phyloP scores from a whole-genome alignment of 2,888 invertebrate genomes.

The Agrotis clavis region DNA sequence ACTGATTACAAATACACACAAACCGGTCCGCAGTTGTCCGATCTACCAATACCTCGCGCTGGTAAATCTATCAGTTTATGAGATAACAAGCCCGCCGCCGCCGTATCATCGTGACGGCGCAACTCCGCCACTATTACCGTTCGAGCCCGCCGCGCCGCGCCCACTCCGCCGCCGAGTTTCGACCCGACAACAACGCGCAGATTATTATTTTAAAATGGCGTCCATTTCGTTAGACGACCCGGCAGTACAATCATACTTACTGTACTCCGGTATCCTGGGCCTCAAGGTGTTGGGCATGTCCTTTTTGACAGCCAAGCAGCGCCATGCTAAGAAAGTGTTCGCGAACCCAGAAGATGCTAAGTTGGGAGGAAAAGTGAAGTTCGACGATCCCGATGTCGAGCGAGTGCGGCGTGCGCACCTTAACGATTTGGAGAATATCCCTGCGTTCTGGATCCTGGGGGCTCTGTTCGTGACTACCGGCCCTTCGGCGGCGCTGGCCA shows the following conservation, averaged over 20 bases:
- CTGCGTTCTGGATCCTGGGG: conserved; percentile 91
- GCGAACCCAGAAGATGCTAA: conserved; percentile 81
- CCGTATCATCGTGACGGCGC: conserved; percentile 34
- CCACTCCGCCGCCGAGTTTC: conserved; percentile 50
- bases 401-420: conserved; percentile 91
- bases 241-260: conserved; percentile 75
- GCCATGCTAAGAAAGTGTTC: conserved; percentile 77
- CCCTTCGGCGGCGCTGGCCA: conserved; percentile 81
- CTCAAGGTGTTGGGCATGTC: conserved; percentile 76
- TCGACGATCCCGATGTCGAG: conserved; percentile 83
- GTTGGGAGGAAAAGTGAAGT: conserved; percentile 74
- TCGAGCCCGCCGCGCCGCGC: conserved; percentile 16
- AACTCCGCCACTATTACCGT: conserved; percentile 11
- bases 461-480: conserved; percentile 91
- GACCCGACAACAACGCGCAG: conserved; percentile 34
- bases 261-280: conserved; percentile 77
- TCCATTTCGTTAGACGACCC: conserved; percentile 71
- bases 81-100: conserved; percentile 15
- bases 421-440: conserved; percentile 94
- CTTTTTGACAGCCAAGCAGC: conserved; percentile 71
- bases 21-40: background rate
- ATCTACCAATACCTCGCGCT: background rate
- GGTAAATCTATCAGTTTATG: conserved; percentile 17
- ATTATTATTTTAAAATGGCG: conserved; percentile 58
- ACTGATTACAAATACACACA: background rate